Conservation (phyloP, 2,113 vertebrate genomes). For the Megaleporinus macrocephalus region DNA sequence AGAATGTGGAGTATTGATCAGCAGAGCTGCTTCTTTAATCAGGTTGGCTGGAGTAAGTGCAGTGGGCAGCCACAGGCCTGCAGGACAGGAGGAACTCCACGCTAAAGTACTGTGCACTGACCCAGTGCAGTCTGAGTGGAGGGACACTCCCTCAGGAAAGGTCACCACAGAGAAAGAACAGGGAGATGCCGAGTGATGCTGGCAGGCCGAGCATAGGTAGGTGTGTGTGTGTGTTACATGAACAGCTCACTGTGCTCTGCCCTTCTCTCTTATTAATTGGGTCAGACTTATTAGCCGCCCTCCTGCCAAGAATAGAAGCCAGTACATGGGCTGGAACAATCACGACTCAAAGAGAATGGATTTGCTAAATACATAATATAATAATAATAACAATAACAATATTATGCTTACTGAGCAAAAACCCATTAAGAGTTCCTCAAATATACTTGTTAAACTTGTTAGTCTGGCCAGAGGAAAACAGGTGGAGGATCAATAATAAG, state of each 20-base stretch:
- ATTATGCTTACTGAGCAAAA: not conserved
- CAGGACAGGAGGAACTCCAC: conserved; percentile 18
- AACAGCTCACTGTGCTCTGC: conserved; percentile 4
- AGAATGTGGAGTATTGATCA: conserved; percentile 30
- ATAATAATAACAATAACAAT: not conserved
- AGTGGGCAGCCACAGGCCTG: not conserved
- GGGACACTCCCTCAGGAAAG: conserved; percentile 43
- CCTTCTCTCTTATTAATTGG: conserved; percentile 44
- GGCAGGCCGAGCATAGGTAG: conserved; percentile 10
- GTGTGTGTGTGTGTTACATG: not conserved
- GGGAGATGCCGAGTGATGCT: conserved; percentile 13
- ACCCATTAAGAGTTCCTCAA: not conserved
- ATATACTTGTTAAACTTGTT: too few relatives aligned
- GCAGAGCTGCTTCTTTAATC: conserved; percentile 33
- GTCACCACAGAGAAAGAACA: conserved; percentile 38
- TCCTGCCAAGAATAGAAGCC: conserved; percentile 49
- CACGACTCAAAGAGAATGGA: conserved; percentile 19
- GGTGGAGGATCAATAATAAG: too few relatives aligned
- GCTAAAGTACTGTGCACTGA: conserved; percentile 33
- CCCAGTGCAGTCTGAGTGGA: conserved; percentile 8
- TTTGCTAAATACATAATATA: not conserved
- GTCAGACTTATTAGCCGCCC: conserved; percentile 47
- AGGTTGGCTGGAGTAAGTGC: conserved; percentile 4
- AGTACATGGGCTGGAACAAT: conserved; percentile 24
- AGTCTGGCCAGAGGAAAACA: too few relatives aligned